A percentile compares a stretch with the other conserved stretches of the same genome.
Conservation (phyloP, 92 coral and sea anemone genomes). For the Umimayanthus chanpuru region DNA sequence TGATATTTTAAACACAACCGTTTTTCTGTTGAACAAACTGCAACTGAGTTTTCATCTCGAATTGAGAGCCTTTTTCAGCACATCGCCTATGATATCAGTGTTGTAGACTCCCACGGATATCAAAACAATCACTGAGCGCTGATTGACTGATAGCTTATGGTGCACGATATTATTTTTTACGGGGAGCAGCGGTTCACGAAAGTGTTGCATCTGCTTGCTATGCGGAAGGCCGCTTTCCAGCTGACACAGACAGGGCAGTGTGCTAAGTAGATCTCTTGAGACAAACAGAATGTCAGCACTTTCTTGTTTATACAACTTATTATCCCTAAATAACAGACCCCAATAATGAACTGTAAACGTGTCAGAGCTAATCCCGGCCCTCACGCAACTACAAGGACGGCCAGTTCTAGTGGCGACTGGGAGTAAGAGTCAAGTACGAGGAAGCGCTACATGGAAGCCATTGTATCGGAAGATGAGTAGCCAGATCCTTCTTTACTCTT, state of each 20-base stretch:
- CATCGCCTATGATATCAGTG: neutral
- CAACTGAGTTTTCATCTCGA: neutral
- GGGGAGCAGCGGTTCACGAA: neutral
- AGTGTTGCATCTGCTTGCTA: neutral
- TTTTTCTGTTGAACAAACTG: neutral
- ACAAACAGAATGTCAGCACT: neutral
- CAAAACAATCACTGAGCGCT: neutral
- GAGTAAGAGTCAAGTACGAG: no score
- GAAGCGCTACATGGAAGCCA: slow-evolving; percentile 52
- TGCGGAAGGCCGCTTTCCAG: neutral
- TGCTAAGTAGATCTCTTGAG: slow-evolving; percentile 19
- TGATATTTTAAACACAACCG: no score
- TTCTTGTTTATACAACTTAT: slow-evolving; percentile 13
- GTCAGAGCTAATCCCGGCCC: neutral
- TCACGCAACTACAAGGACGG: slow-evolving; percentile 21
- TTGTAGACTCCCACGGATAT: neutral
- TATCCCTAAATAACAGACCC: slow-evolving; percentile 10
- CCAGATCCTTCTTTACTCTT: slow-evolving; percentile 67
- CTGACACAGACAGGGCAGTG: neutral
- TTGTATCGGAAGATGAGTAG: slow-evolving; percentile 81
- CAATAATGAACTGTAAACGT: neutral
- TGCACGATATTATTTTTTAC: neutral
- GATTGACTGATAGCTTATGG: neutral
- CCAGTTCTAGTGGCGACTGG: neutral
- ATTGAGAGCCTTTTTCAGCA: neutral